Percentiles rank a stretch among this genome's conserved stretches.
Conservation (phyloP, 2,113 vertebrate genomes). For the Strix uralensis region DNA sequence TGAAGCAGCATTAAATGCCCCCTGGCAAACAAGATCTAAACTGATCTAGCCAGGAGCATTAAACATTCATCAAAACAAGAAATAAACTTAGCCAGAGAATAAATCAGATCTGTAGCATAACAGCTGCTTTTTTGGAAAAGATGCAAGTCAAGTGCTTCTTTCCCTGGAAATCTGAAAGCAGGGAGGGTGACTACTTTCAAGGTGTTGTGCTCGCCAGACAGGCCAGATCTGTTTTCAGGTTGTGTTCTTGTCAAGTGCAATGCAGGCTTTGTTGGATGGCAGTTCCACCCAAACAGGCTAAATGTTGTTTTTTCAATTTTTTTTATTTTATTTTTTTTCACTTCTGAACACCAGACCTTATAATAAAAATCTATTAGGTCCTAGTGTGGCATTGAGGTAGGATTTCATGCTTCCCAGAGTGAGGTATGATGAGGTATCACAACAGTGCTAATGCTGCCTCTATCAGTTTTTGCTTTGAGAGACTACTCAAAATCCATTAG, state of each 20-base stretch:
- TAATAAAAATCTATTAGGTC: not conserved
- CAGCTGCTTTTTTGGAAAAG: not conserved
- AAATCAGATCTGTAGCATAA: not conserved
- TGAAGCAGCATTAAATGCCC: not conserved
- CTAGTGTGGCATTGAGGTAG: not conserved
- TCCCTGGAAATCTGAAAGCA: not conserved
- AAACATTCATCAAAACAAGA: slow-evolving; percentile 35
- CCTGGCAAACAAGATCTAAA: not conserved
- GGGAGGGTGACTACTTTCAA: not conserved
- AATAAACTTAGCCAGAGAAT: slow-evolving; percentile 3
- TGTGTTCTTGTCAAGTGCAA: not conserved
- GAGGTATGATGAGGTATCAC: not conserved
- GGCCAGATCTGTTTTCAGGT: not conserved
- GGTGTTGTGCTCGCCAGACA: not conserved
- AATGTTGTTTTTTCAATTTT: not conserved
- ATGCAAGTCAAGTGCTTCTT: not conserved
- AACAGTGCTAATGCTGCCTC: not conserved
- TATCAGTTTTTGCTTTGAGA: not conserved
- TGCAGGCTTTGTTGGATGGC: not conserved
- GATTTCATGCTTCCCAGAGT: not conserved
- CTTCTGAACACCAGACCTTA: not conserved
- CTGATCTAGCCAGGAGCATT: slow-evolving; percentile 22
- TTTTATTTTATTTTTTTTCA: not conserved
- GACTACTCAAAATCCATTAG: not conserved
- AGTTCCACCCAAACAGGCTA: not conserved